Evolutionary conservation across 2,888 invertebrate species (phyloP), one percentile per base, ranked within the genome.

Genomic region (Hydriomena furcata): DNA sequence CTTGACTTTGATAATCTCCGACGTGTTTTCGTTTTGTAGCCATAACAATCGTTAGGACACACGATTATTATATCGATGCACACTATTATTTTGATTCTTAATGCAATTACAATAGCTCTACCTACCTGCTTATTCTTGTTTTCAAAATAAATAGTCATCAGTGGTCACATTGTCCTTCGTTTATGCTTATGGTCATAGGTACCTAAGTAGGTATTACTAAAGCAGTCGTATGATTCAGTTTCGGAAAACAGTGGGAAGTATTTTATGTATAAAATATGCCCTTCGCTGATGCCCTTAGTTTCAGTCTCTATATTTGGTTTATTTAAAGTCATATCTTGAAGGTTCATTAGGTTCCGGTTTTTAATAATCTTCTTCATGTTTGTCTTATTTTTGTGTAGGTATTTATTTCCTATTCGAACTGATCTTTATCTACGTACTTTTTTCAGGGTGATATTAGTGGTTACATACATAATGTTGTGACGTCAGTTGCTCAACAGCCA

Each of bases 11-110:
- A 42, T 60, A 52, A 32, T 42, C 51, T 45, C 25, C 37, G 40
- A 37, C 23, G 43, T 53, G 58, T 58, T 56, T 58, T 58, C 12
- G 34, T 46, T 20, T 49, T 44, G 51, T 50, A 50, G 55, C 58
- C 55, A 58, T 52, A 56, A 58, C 54, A 61, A 36, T 42, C 13
- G 10, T 24, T 2, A 10, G 11, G 7, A 20, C 4, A 30, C 3
- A 7, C 7, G 4, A 7, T 20, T 32, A 20, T n/a, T n/a, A n/a
- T n/a, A n/a, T n/a, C 17, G 17, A 17, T 17, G 17, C 2, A 17
- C 2, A 17, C 17, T 17, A 17, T 17, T 51, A 50, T 51, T 50
- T 44, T 44, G 24, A 30, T 44, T 24, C 23, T 23, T 5, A 17
- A 8, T 27, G 13, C 41, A 10, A 40, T 12, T 10, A 38, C 37